These are phyloP conservation scores for Eledona agricola DNA, from an alignment of 2,888 invertebrate genomes.

Conservation along the genomic window DNA sequence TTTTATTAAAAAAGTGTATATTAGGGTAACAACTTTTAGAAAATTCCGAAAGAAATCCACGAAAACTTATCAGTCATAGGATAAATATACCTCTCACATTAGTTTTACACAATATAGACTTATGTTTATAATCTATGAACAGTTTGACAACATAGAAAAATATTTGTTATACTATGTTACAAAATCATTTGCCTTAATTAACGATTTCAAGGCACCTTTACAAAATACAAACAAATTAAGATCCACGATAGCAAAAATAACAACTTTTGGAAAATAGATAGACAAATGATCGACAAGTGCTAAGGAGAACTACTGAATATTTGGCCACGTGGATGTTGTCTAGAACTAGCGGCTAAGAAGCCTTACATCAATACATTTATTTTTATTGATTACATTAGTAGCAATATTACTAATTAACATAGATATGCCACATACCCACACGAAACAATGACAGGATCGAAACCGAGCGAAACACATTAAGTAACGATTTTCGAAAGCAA, in stretches of 20 bases:
- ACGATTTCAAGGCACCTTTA: constrained; percentile 65
- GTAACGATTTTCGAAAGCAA: constrained; percentile 18
- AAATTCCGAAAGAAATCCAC: constrained; percentile 52
- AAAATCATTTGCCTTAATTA: constrained; percentile 76
- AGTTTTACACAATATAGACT: constrained; percentile 55
- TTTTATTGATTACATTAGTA: constrained; percentile 50
- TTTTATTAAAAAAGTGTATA: constrained; percentile 56
- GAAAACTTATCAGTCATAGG: constrained; percentile 54
- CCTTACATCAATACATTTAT: constrained; percentile 62
- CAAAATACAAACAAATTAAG: constrained; percentile 55
- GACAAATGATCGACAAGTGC: constrained; percentile 39
- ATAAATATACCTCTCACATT: constrained; percentile 59
- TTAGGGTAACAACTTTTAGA: constrained; percentile 56
- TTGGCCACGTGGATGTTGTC: constrained; percentile 61
- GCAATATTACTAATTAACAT: constrained; percentile 50
- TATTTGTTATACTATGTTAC: constrained; percentile 73
- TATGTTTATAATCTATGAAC: constrained; percentile 58
- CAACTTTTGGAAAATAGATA: constrained; percentile 33
- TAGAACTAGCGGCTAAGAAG: constrained; percentile 61
- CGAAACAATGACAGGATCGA: constrained; percentile 21
- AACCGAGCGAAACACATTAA: constrained; percentile 22
- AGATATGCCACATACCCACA: constrained; percentile 52
- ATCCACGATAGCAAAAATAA: constrained; percentile 51
- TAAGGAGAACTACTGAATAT: constrained; percentile 50
- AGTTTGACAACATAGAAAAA: constrained; percentile 74